Evolutionary conservation across 2,888 invertebrate species (phyloP), one percentile per base, ranked within the genome.

Genomic region (Apoderus coryli): DNA sequence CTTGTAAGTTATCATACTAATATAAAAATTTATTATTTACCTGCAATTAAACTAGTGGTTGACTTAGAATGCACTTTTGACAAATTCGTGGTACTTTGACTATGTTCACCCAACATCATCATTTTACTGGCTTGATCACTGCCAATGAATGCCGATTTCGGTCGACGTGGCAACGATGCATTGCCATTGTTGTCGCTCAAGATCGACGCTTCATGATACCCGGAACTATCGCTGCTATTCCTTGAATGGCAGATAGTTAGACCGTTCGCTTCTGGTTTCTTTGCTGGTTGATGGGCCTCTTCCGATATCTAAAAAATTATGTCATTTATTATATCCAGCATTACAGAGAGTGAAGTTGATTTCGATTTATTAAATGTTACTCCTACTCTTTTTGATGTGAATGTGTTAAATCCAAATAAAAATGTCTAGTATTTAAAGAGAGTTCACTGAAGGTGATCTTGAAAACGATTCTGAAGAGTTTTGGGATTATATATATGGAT

Each of bases 201-300:
- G 29, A 71, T 65, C 4, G 74, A 74, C 2, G 75, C 69, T 49
- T 76, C 76, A 50, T 76, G 76, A 49, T 76, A 76, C 1, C 76
- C 76, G 33, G 73, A 74, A 43, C 76, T 76, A 50, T 76, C 76
- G 38, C 76, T 76, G 53, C 74, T 75, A 47, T 75, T 75, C 38
- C 76, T 61, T 23, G 75, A 76, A 61, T 76, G 76, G 45, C 66
- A 67, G 36, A 69, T 67, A 23, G 67, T 56, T 45, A 71, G 46
- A 36, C 54, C 52, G 28, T 49, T 52, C 45, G 23, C 14, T 29
- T n/a, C 10, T 19, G 38, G 41, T 36, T 46, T 45, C 23, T 38
- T 42, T 15, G 42, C 34, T 16, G 31, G 36, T n/a, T n/a, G n/a
- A n/a, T n/a, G n/a, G n/a, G n/a, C n/a, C n/a, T 13, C 37, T 23